These are phyloP conservation scores for Scaptomyza hsui DNA, from an alignment of 1,140 invertebrate genomes.

Conservation along the genomic window DNA sequence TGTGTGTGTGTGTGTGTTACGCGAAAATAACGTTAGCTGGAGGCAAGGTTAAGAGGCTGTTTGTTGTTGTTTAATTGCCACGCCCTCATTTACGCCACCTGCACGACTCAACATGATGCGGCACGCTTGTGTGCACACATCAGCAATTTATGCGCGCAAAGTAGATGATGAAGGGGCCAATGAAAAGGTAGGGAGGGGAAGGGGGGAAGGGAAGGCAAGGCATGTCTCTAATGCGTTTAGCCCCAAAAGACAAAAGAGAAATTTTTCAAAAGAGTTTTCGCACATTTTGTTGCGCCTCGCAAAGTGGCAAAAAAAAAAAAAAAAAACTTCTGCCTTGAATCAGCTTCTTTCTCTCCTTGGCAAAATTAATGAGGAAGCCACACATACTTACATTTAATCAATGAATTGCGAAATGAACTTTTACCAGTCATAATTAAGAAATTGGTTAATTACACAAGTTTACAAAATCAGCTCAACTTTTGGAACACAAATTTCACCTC, in stretches of 20 bases:
- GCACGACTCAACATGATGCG: constrained; percentile 4
- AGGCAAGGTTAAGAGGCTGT: constrained; percentile 20
- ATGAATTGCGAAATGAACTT: neutral
- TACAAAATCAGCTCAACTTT: neutral
- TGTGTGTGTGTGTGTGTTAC: constrained; percentile 24
- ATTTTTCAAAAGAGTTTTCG: constrained; percentile 49
- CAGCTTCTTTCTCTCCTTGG: constrained; percentile 1
- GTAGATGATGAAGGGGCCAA: neutral
- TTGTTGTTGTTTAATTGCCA: constrained; percentile 62
- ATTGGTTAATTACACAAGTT: too few species aligned
- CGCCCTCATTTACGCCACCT: constrained; percentile 41
- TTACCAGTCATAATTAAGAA: too few species aligned
- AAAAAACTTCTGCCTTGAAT: neutral
- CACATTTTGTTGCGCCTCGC: constrained; percentile 18
- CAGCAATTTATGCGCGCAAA: constrained; percentile 18
- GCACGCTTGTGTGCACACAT: constrained; percentile 70
- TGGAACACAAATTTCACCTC: too few species aligned
- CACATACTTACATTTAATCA: constrained; percentile 16
- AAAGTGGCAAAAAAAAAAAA: constrained; percentile 20
- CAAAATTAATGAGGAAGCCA: constrained; percentile 32
- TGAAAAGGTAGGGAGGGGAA: neutral
- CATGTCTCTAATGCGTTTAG: constrained; percentile 62
- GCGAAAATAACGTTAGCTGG: constrained; percentile 29
- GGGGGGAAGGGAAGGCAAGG: neutral
- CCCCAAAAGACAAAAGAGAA: constrained; percentile 52